Conservation (phyloP, 2,888 invertebrate genomes). For the Tenthredo mesomela region DNA sequence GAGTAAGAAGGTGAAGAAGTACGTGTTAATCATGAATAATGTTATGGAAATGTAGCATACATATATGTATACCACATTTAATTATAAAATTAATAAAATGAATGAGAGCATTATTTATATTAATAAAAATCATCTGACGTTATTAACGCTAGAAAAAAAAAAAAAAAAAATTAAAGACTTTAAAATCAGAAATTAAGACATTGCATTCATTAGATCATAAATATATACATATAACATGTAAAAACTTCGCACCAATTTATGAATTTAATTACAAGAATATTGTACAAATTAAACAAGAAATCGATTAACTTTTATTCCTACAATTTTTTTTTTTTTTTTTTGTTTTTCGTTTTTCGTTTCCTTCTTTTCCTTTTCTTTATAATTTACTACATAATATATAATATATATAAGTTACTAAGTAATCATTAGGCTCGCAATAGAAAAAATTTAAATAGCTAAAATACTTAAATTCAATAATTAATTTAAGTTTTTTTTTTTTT, state of each 20-base stretch:
- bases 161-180: constrained; percentile 1
- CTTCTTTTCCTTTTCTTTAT: constrained; percentile 8
- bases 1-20: not conserved
- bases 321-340: not conserved
- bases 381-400: constrained; percentile 48
- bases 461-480: constrained; percentile 37
- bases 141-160: not conserved
- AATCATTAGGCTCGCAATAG: constrained; percentile 53
- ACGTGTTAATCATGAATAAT: not conserved
- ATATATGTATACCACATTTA: not conserved
- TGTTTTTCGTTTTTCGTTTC: too few species aligned
- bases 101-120: constrained; percentile 18
- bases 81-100: not conserved
- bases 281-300: constrained; percentile 41
- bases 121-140: constrained; percentile 23
- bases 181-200: not conserved
- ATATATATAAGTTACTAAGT: constrained; percentile 39
- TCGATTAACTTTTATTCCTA: constrained; percentile 43
- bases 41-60: not conserved
- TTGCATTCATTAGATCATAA: constrained; percentile 37
- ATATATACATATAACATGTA: constrained; percentile 49
- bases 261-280: constrained; percentile 49
- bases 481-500: constrained; percentile 24
- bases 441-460: constrained; percentile 50
- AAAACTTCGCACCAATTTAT: constrained; percentile 47